A percentile compares a stretch with the other conserved stretches of the same genome.
These are phyloP conservation scores for Gymnoscopelus microlampas DNA, from an alignment of 2,797 vertebrate species.

Conservation along the genomic window DNA sequence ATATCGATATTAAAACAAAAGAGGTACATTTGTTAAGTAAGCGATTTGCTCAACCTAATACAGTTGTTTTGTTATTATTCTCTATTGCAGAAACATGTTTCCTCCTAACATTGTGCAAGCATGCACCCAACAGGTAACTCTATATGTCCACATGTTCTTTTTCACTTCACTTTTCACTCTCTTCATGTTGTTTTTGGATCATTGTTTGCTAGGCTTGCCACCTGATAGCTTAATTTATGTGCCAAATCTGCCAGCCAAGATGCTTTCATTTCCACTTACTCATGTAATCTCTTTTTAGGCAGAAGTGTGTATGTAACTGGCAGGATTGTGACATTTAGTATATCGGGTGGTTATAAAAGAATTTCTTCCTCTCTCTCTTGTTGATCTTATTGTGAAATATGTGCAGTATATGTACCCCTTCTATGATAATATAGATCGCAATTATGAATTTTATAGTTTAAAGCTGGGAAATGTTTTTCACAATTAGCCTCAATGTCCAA, in stretches of 20 bases:
- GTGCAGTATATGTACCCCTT: too few relatives aligned
- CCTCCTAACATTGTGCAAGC: constrained; percentile 97
- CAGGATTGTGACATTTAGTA: constrained; percentile 10
- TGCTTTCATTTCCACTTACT: constrained; percentile 28
- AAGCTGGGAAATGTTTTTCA: too few relatives aligned
- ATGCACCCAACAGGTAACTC: constrained; percentile 95
- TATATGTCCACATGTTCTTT: neutral
- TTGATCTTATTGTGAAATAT: too few relatives aligned
- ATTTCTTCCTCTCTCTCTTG: too few relatives aligned
- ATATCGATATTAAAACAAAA: too few relatives aligned
- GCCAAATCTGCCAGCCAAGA: too few relatives aligned
- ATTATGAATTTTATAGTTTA: too few relatives aligned
- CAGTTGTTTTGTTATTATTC: constrained; percentile 13
- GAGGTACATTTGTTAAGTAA: too few relatives aligned
- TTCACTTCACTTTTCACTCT: neutral
- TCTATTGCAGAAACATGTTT: constrained; percentile 94
- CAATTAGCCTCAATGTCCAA: too few relatives aligned
- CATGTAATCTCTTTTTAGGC: neutral
- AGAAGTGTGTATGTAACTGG: neutral
- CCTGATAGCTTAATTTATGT: neutral
- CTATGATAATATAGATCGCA: too few relatives aligned
- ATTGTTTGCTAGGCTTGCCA: neutral
- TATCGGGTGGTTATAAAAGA: neutral
- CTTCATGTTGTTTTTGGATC: neutral
- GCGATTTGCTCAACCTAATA: neutral